Evolutionary conservation across 2,113 vertebrate genomes (phyloP).

Genomic region (Sphyrna mokarran): DNA sequence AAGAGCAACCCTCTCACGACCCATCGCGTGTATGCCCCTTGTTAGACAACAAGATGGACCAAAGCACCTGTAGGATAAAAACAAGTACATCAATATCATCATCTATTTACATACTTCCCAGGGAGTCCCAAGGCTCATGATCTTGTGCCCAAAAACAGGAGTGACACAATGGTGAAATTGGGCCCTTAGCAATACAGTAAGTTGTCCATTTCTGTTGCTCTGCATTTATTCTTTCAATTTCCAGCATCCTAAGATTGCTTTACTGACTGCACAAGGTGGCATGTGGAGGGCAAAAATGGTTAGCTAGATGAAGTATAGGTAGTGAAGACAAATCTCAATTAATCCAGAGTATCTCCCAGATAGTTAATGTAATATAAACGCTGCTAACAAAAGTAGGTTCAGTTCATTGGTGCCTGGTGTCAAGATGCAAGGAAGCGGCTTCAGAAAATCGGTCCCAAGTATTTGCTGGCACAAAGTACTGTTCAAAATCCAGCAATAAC

Average conservation of each 20-base stretch:
- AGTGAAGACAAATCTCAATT: neutral
- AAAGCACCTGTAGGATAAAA: too few relatives aligned
- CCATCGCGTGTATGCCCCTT: too few relatives aligned
- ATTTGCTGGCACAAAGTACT: neutral
- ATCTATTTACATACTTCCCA: too few relatives aligned
- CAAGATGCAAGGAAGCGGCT: neutral
- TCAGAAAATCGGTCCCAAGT: neutral
- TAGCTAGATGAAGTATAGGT: neutral
- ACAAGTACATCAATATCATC: too few relatives aligned
- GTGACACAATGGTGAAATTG: too few relatives aligned
- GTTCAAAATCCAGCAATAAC: neutral
- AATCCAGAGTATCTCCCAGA: neutral
- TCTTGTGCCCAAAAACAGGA: too few relatives aligned
- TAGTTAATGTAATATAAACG: neutral
- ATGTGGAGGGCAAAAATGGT: neutral
- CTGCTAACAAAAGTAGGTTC: neutral
- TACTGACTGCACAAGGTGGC: neutral
- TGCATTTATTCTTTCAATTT: neutral
- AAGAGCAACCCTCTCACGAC: too few relatives aligned
- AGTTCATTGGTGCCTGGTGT: neutral
- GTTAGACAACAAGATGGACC: too few relatives aligned
- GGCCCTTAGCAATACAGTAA: neutral
- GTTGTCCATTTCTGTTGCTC: neutral
- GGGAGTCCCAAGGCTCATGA: too few relatives aligned
- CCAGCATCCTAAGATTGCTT: neutral